Conservation (phyloP, 2,113 vertebrate genomes). For the Pomatostomus ruficeps region DNA sequence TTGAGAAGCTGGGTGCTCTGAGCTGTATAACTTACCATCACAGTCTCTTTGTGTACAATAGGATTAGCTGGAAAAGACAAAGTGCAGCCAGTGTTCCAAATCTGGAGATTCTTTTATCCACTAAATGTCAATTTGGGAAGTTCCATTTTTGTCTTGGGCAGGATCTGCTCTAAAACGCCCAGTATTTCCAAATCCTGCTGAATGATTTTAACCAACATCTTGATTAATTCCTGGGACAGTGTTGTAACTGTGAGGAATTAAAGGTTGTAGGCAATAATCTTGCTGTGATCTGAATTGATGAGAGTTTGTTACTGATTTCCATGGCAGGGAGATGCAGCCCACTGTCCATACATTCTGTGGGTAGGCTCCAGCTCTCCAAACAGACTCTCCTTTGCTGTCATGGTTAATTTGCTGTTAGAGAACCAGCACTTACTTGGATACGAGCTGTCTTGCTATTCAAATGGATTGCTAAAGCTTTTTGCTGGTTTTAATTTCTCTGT, state of each 20-base stretch:
- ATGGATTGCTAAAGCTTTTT: not conserved
- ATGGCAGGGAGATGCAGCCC: not conserved
- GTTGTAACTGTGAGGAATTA: not conserved
- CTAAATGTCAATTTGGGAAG: not conserved
- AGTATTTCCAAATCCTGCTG: not conserved
- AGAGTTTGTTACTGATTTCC: not conserved
- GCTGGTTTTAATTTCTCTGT: not conserved
- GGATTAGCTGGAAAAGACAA: not conserved
- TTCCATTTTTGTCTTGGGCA: not conserved
- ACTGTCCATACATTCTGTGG: not conserved
- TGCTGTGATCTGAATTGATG: not conserved
- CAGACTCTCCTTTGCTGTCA: not conserved
- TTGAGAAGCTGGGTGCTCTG: not conserved
- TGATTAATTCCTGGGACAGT: not conserved
- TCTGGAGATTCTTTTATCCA: not conserved
- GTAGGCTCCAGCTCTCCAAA: not conserved
- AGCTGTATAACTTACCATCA: not conserved
- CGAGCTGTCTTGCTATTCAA: not conserved
- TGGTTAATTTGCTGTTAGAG: not conserved
- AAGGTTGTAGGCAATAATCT: not conserved
- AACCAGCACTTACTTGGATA: not conserved
- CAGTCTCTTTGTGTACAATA: not conserved
- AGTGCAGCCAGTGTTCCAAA: not conserved
- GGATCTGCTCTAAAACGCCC: not conserved
- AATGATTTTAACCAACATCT: not conserved